phyloP scores from a whole-genome alignment of 2,113 vertebrate species.

The Pseudois nayaur region DNA sequence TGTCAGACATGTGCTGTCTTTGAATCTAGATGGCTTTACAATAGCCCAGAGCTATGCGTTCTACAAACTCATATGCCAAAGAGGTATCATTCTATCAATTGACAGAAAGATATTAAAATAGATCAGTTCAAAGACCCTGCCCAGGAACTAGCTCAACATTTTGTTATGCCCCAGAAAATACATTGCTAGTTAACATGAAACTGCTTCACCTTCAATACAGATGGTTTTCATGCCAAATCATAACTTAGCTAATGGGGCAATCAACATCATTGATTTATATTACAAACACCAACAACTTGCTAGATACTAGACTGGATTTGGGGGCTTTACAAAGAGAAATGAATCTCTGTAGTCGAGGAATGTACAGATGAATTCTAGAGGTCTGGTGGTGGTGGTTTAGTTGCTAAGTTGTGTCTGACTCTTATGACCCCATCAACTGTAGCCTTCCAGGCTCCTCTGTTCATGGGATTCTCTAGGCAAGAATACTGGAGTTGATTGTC shows the following conservation, averaged over 20 bases:
- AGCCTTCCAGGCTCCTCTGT: neutral
- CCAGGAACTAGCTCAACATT: conserved; percentile 14
- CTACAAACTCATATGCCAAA: conserved; percentile 29
- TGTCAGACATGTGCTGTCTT: conserved; percentile 30
- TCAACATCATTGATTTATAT: neutral
- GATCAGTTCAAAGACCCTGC: neutral
- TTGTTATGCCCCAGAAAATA: conserved; percentile 5
- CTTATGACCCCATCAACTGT: neutral
- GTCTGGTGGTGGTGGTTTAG: neutral
- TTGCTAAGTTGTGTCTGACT: neutral
- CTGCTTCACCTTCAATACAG: neutral
- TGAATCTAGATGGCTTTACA: conserved; percentile 45
- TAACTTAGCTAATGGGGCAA: neutral
- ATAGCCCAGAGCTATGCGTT: conserved; percentile 20
- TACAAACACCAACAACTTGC: conserved; percentile 11
- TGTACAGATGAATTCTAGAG: neutral
- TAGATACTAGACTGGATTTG: neutral
- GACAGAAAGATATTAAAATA: conserved; percentile 21
- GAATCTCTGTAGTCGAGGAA: neutral
- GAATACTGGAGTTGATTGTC: neutral
- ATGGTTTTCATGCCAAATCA: neutral
- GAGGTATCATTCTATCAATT: conserved; percentile 1
- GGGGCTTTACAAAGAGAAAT: neutral
- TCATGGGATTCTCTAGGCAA: neutral
- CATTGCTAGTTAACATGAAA: conserved; percentile 21